Evolutionary conservation across 2,113 vertebrate species (phyloP).

Genomic region (Cyphomyrus plagiostoma): DNA sequence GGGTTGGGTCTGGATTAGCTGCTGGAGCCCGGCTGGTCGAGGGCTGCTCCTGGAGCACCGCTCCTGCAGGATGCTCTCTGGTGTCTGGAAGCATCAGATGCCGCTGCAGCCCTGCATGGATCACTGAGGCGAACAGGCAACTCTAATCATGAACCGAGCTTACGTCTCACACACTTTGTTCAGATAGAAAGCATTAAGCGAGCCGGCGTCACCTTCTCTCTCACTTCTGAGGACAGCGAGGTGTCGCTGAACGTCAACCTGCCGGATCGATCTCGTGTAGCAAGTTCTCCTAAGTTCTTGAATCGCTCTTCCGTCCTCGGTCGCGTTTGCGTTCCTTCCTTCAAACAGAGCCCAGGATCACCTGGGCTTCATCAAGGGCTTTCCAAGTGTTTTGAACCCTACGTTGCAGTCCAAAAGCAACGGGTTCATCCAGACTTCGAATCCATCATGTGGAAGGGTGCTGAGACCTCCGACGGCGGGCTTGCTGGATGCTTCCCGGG

Average conservation of each 20-base stretch:
- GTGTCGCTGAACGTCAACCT: background rate
- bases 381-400: background rate
- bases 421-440: slow-evolving; percentile 38
- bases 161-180: background rate
- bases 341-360: background rate
- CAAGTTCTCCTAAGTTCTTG: slow-evolving; percentile 6
- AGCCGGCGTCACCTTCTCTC: background rate
- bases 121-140: background rate
- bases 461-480: slow-evolving; percentile 66
- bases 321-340: background rate
- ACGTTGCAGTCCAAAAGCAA: slow-evolving; percentile 35
- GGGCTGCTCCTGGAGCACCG: background rate
- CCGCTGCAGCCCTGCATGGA: background rate
- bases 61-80: background rate
- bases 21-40: slow-evolving; percentile 42
- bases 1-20: slow-evolving; percentile 57
- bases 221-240: background rate
- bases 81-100: background rate
- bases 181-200: background rate
- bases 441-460: slow-evolving; percentile 70
- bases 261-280: background rate
- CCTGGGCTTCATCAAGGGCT: background rate
- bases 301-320: background rate
- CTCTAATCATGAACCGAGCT: background rate
- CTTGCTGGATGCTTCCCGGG: slow-evolving; percentile 63